Conservation (phyloP, 2,888 invertebrate species). For the Dorcus hopei region DNA sequence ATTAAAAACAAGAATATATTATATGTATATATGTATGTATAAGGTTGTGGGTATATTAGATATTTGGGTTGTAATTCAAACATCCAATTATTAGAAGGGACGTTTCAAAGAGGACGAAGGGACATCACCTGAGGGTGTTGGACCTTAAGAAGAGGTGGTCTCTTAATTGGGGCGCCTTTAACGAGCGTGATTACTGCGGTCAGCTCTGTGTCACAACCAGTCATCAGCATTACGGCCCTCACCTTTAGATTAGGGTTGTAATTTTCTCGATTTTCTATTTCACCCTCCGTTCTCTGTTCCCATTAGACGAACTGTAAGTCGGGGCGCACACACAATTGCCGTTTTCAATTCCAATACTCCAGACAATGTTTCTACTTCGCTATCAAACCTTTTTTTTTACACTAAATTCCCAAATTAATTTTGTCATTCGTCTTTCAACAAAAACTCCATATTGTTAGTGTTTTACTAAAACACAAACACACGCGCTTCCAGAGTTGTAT, state of each 20-base stretch:
- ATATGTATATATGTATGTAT: no score
- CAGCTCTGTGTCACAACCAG: slow-evolving; percentile 28
- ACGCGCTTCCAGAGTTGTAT: no score
- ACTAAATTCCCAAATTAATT: no score
- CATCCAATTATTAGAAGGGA: slow-evolving; percentile 10
- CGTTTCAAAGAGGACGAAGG: slow-evolving; percentile 8
- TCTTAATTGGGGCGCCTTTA: slow-evolving; percentile 28
- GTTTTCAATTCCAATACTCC: slow-evolving; percentile 25
- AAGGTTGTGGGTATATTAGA: neutral
- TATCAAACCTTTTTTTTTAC: no score
- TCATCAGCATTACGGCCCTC: slow-evolving; percentile 26
- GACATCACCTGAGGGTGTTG: slow-evolving; percentile 10
- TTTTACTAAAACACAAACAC: no score
- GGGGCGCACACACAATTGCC: slow-evolving; percentile 23
- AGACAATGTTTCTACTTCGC: no score
- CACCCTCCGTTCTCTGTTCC: slow-evolving; percentile 23
- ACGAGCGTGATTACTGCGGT: slow-evolving; percentile 31
- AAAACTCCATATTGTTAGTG: no score
- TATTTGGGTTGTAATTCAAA: slow-evolving; percentile 5
- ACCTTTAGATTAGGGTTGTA: slow-evolving; percentile 29
- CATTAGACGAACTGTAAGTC: slow-evolving; percentile 23
- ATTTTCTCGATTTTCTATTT: slow-evolving; percentile 24
- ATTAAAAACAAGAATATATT: no score
- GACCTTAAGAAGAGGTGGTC: slow-evolving; percentile 23
- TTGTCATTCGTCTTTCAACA: no score